These are phyloP conservation scores for Pteropus alecto DNA, from an alignment of 2,113 vertebrate species.

Conservation along the genomic window DNA sequence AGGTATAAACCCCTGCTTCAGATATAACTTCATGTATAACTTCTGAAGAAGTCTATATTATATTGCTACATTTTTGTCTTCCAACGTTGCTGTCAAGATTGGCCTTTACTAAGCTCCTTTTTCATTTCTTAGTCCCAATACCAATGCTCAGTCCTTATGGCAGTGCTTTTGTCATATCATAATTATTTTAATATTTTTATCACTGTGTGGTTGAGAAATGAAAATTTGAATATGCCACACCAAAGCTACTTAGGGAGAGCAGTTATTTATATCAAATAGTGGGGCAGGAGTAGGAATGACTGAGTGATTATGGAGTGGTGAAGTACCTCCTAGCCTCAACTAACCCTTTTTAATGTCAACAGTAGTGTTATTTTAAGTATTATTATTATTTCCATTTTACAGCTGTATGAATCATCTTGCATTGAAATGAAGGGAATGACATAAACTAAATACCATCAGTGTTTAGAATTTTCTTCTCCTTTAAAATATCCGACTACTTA, in stretches of 20 bases:
- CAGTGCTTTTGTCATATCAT: neutral
- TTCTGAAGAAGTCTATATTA: neutral
- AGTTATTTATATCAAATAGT: neutral
- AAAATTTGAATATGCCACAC: neutral
- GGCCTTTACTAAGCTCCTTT: accelerated
- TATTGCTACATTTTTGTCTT: neutral
- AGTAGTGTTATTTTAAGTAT: neutral
- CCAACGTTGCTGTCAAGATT: too few species aligned
- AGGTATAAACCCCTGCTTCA: neutral
- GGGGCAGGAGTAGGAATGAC: neutral
- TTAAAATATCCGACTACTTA: neutral
- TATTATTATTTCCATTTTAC: neutral
- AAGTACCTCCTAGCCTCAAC: accelerated
- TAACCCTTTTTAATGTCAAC: neutral
- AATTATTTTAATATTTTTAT: neutral
- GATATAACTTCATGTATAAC: neutral
- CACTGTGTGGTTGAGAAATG: neutral
- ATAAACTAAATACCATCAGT: neutral
- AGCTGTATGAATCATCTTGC: neutral
- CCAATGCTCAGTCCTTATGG: neutral
- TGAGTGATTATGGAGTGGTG: neutral
- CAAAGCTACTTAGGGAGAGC: neutral
- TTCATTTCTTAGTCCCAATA: too few species aligned
- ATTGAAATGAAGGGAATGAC: neutral
- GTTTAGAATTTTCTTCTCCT: neutral